Conservation (phyloP, 37 sponge, comb jelly and placozoan species). For the Cladorhizidae sp. region DNA sequence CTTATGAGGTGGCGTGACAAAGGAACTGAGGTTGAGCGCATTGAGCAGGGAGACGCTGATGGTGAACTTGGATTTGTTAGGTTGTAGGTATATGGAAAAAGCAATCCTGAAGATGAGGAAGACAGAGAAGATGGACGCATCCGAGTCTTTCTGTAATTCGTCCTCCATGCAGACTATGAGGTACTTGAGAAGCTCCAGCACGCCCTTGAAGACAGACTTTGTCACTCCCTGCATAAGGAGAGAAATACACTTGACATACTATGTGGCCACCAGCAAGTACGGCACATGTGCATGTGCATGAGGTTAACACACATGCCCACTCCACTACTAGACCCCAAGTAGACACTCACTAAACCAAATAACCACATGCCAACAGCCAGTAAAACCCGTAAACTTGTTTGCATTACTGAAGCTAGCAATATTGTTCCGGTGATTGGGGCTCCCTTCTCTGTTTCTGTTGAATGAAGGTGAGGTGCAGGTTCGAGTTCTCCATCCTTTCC, state of each 20-base stretch:
- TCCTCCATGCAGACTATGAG: constrained; percentile 47
- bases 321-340: too few species aligned
- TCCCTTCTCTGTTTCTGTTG: too few species aligned
- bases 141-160: constrained; percentile 40
- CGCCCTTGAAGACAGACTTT: constrained; percentile 53
- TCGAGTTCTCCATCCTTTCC: too few species aligned
- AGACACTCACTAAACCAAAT: too few species aligned
- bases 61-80: background rate
- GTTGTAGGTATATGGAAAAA: constrained; percentile 34
- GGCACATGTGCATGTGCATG: too few species aligned
- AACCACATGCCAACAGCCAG: too few species aligned
- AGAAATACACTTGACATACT: background rate
- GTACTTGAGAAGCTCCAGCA: constrained; percentile 61
- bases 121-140: constrained; percentile 53
- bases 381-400: too few species aligned
- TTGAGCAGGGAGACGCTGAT: constrained; percentile 12
- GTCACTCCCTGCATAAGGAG: constrained; percentile 37
- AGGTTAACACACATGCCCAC: background rate
- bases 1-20: background rate
- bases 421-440: too few species aligned
- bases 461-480: too few species aligned
- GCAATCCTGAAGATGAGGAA: constrained; percentile 70
- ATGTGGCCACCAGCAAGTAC: background rate
- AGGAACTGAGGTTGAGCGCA: constrained; percentile 12
- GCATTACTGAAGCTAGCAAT: too few species aligned